Evolutionary conservation across 1,140 invertebrate genomes (phyloP).

Genomic region (Bombus superbus): DNA sequence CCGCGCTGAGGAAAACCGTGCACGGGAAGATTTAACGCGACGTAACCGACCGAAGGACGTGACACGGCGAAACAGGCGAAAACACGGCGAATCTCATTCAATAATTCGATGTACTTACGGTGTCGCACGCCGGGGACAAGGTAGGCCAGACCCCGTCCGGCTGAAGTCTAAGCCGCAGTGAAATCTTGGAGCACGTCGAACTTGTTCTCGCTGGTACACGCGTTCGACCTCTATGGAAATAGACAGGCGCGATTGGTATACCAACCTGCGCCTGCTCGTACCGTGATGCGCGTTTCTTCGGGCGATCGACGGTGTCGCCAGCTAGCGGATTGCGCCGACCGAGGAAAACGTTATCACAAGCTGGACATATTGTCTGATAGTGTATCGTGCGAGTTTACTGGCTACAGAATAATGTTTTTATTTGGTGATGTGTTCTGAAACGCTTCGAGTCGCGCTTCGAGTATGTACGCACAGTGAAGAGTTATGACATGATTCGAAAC

Average conservation of each 20-base stretch:
- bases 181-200: constrained; percentile 46
- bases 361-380: background rate
- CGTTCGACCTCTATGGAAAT: constrained; percentile 71
- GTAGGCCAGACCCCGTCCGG: constrained; percentile 68
- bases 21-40: background rate
- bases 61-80: background rate
- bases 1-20: background rate
- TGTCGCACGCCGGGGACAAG: constrained; percentile 54
- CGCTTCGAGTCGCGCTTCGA: background rate
- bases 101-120: constrained; percentile 65
- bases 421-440: background rate
- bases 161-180: constrained; percentile 72
- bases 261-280: constrained; percentile 31
- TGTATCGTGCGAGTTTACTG: background rate
- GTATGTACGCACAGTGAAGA: background rate
- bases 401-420: background rate
- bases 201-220: constrained; percentile 63
- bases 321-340: background rate
- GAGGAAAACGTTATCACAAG: background rate
- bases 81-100: constrained; percentile 47
- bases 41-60: background rate
- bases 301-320: constrained; percentile 32
- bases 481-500: background rate
- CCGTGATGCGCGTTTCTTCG: background rate
- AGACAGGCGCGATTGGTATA: constrained; percentile 50